Conservation (phyloP, 2,797 vertebrate genomes). For the Bufotes viridis region DNA sequence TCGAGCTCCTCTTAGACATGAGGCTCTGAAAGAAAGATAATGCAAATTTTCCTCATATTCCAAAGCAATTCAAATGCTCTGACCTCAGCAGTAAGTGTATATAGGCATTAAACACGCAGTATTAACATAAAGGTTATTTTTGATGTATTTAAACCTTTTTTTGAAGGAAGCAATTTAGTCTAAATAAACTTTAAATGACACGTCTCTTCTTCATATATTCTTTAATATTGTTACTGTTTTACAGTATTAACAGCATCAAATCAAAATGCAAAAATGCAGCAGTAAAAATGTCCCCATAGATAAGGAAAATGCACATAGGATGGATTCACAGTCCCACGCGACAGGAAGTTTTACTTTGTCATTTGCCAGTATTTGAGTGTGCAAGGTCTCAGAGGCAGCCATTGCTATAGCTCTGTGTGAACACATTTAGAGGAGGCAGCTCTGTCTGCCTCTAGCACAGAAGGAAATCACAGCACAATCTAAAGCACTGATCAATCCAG, state of each 20-base stretch:
- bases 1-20: constrained; percentile 51
- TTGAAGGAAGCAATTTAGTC: constrained; percentile 13
- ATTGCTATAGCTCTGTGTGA: neutral
- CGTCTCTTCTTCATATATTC: neutral
- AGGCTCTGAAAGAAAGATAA: constrained; percentile 58
- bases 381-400: neutral
- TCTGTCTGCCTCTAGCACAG: neutral
- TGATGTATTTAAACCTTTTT: constrained; percentile 21
- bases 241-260: neutral
- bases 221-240: neutral
- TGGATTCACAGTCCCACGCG: too few species aligned
- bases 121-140: constrained; percentile 76
- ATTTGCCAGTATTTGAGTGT: neutral
- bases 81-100: constrained; percentile 81
- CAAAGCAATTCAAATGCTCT: constrained; percentile 58
- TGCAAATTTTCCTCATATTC: constrained; percentile 5
- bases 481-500: neutral
- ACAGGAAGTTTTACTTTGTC: neutral
- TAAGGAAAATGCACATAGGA: neutral
- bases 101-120: constrained; percentile 78
- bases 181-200: constrained; percentile 35
- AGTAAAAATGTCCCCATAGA: neutral
- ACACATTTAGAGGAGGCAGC: neutral
- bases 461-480: neutral
- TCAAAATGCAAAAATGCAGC: too few species aligned